A percentile compares a stretch with the other conserved stretches of the same genome.
Evolutionary conservation across 2,888 invertebrate genomes (phyloP).

Genomic region (Drosophila quinaria): DNA sequence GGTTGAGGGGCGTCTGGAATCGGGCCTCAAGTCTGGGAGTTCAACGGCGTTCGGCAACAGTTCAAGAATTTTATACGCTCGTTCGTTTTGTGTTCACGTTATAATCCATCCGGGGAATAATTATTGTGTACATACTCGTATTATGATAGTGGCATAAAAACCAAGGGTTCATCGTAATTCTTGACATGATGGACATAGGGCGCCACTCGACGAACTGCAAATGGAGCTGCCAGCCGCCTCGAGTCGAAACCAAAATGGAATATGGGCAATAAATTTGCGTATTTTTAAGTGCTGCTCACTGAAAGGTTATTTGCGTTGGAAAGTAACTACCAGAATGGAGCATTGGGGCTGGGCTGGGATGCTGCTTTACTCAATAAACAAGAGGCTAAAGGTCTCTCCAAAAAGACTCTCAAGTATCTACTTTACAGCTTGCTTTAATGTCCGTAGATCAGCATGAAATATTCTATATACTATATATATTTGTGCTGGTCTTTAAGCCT

Average conservation of each 20-base stretch:
- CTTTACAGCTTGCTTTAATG: constrained; percentile 40
- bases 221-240: constrained; percentile 11
- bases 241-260: constrained; percentile 48
- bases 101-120: constrained; percentile 81
- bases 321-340: constrained; percentile 42
- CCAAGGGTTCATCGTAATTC: constrained; percentile 65
- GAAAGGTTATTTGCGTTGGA: constrained; percentile 54
- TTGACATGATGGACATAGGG: constrained; percentile 56
- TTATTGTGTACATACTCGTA: constrained; percentile 75
- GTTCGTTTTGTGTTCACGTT: constrained; percentile 60
- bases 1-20: constrained; percentile 1
- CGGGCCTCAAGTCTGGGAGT: constrained; percentile 48
- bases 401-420: constrained; percentile 27
- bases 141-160: constrained; percentile 73
- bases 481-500: constrained; percentile 13
- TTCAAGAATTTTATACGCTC: constrained; percentile 59
- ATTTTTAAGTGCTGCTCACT: constrained; percentile 54
- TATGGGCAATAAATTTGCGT: constrained; percentile 68
- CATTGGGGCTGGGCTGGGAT: constrained; percentile 9
- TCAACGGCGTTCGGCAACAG: constrained; percentile 53
- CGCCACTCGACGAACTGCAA: constrained; percentile 13
- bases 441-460: constrained; percentile 35
- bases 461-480: not conserved
- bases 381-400: constrained; percentile 9
- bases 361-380: constrained; percentile 37